A percentile compares a stretch with the other conserved stretches of the same genome.
Conservation (phyloP, 2,888 invertebrate genomes). For the Drosophila peninsularis region DNA sequence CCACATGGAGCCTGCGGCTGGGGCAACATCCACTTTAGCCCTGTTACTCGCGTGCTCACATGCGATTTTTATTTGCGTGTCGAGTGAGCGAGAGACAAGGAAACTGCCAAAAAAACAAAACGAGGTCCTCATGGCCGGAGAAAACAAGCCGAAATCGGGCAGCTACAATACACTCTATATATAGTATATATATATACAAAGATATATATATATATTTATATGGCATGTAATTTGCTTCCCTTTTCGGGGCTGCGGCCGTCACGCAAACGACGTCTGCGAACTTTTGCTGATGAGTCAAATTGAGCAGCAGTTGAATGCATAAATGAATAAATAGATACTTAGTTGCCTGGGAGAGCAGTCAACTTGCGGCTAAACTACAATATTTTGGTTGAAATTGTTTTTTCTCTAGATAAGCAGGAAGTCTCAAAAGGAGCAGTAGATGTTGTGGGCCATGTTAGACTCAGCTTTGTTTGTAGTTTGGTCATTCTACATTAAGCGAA, state of each 20-base stretch:
- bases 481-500: neutral
- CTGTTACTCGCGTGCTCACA: slow-evolving; percentile 78
- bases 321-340: slow-evolving; percentile 51
- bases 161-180: slow-evolving; percentile 13
- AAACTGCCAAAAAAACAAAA: slow-evolving; percentile 60
- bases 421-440: neutral
- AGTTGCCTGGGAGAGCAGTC: slow-evolving; percentile 16
- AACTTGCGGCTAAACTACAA: slow-evolving; percentile 40
- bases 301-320: slow-evolving; percentile 65
- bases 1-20: slow-evolving; percentile 12
- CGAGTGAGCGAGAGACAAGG: slow-evolving; percentile 50
- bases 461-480: neutral
- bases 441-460: neutral
- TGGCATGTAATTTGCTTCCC: slow-evolving; percentile 67
- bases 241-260: slow-evolving; percentile 37
- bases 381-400: slow-evolving; percentile 21
- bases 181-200: slow-evolving; percentile 16
- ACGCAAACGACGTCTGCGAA: slow-evolving; percentile 63
- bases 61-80: slow-evolving; percentile 82
- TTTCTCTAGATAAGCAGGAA: neutral
- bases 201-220: slow-evolving; percentile 43
- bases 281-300: slow-evolving; percentile 73
- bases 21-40: slow-evolving; percentile 50
- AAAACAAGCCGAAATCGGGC: slow-evolving; percentile 36
- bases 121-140: slow-evolving; percentile 38